Percentiles rank a stretch among this genome's conserved stretches.
Evolutionary conservation across 23 tunicate genomes (phyloP).

Genomic region (Ciona savignyi): DNA sequence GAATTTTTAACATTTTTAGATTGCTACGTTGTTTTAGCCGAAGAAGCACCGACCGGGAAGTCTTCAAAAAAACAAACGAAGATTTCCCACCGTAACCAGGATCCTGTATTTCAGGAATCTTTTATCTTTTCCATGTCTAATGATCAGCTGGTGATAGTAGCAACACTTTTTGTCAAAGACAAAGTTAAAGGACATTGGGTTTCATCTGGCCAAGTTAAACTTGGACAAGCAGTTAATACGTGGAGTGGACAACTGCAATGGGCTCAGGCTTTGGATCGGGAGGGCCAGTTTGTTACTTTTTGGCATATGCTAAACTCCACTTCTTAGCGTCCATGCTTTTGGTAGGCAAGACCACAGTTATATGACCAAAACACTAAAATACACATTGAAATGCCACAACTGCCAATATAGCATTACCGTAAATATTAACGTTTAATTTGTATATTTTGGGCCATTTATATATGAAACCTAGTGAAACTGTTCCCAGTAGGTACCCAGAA

Average conservation of each 20-base stretch:
- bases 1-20: constrained; percentile 31
- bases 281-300: constrained; percentile 49
- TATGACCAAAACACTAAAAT: too few relatives aligned
- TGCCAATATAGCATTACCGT: too few relatives aligned
- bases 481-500: too few relatives aligned
- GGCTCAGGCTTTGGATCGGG: constrained; percentile 62
- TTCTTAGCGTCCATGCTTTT: background rate
- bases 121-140: constrained; percentile 58
- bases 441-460: too few relatives aligned
- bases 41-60: constrained; percentile 37
- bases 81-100: constrained; percentile 45
- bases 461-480: too few relatives aligned
- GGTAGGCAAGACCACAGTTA: too few relatives aligned
- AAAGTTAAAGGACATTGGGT: constrained; percentile 50
- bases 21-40: constrained; percentile 59
- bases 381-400: too few relatives aligned
- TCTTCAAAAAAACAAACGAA: constrained; percentile 71
- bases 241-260: constrained; percentile 70
- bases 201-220: constrained; percentile 34
- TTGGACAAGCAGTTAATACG: constrained; percentile 60
- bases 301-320: constrained; percentile 52
- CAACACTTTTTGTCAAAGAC: constrained; percentile 59
- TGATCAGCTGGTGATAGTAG: constrained; percentile 68
- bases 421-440: too few relatives aligned
- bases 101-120: constrained; percentile 70